phyloP scores from a whole-genome alignment of 2,797 vertebrate genomes.

The Podarcis lilfordi region DNA sequence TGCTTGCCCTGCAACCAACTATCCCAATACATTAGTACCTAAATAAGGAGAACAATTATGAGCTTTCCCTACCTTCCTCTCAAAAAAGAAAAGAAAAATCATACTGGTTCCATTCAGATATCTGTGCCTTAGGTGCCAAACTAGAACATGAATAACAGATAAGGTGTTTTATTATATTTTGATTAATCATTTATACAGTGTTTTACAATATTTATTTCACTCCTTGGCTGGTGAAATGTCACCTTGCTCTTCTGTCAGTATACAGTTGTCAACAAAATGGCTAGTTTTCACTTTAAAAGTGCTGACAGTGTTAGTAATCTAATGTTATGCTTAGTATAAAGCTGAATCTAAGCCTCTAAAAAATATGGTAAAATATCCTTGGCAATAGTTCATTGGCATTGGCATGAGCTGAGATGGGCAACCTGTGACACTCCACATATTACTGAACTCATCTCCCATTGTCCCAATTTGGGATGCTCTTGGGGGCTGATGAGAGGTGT shows the following conservation, averaged over 20 bases:
- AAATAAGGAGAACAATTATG: not conserved
- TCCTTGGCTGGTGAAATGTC: slow-evolving; percentile 9
- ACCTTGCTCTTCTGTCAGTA: slow-evolving; percentile 10
- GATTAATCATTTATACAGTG: slow-evolving; percentile 41
- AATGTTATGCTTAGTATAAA: not conserved
- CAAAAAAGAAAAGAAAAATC: not conserved
- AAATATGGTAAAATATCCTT: not conserved
- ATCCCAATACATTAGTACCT: not conserved
- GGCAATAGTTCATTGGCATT: not conserved
- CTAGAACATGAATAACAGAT: slow-evolving; percentile 32
- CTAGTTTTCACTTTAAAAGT: slow-evolving; percentile 14
- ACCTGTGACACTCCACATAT: no score
- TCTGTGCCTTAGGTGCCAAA: slow-evolving; percentile 14
- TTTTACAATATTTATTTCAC: slow-evolving; percentile 36
- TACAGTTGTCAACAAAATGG: not conserved
- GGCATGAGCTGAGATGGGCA: not conserved
- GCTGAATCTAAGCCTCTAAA: not conserved
- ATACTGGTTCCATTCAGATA: slow-evolving; percentile 3
- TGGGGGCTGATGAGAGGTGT: no score
- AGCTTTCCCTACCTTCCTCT: not conserved
- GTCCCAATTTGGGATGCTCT: no score
- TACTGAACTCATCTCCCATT: no score
- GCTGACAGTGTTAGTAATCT: not conserved
- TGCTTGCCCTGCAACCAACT: not conserved
- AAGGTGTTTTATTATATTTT: slow-evolving; percentile 34